Percentiles rank a stretch among this genome's conserved stretches.
Evolutionary conservation across 2,888 invertebrate species (phyloP).

Genomic region (Leptopilina syphax): DNA sequence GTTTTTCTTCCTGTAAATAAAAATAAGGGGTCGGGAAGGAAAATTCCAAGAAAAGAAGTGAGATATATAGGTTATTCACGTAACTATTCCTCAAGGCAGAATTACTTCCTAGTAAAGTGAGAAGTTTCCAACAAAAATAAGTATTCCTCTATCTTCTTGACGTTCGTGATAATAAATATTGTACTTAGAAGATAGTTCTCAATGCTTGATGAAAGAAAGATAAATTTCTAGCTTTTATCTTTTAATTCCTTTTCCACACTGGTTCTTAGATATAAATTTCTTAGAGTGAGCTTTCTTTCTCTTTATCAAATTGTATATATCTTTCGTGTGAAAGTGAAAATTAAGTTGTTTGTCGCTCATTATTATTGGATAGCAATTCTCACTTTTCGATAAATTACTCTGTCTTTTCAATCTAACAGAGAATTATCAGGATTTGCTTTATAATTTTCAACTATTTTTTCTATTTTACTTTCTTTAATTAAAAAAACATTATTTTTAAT

Average conservation of each 20-base stretch:
- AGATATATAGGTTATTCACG: not conserved
- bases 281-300: not conserved
- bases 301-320: not conserved
- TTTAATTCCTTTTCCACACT: not conserved
- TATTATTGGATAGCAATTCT: not conserved
- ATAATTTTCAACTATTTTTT: too few species aligned
- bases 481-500: too few species aligned
- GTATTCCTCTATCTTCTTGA: constrained; percentile 3
- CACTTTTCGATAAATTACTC: not conserved
- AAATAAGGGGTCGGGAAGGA: too few species aligned
- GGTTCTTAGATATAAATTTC: not conserved
- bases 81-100: not conserved
- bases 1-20: not conserved
- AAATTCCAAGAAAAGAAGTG: not conserved
- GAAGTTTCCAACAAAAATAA: constrained; percentile 17
- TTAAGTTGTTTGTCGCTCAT: not conserved
- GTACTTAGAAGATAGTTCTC: not conserved
- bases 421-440: too few species aligned
- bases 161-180: constrained; percentile 11
- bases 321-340: not conserved
- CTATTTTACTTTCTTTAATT: too few species aligned
- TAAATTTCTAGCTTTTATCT: constrained; percentile 1
- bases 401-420: not conserved
- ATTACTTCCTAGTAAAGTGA: constrained; percentile 17
- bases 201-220: constrained; percentile 15